These are phyloP conservation scores for Colostygia pectinataria DNA, from an alignment of 2,888 invertebrate genomes.

Conservation along the genomic window DNA sequence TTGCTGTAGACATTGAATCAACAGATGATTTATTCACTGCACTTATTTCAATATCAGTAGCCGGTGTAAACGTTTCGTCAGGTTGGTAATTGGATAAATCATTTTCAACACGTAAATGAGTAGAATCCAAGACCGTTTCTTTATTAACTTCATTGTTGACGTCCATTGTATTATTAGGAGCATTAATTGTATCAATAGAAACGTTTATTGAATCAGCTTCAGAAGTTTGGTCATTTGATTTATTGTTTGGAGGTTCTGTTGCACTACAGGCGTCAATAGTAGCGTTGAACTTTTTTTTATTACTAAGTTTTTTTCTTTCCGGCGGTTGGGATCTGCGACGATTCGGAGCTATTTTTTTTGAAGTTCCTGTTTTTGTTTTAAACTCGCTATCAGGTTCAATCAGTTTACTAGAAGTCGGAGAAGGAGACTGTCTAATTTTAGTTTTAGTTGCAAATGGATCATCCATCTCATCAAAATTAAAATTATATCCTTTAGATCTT, in stretches of 20 bases:
- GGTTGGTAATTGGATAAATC: neutral
- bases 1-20: conserved; percentile 15
- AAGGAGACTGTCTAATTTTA: conserved; percentile 61
- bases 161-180: neutral
- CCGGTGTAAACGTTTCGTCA: neutral
- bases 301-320: conserved; percentile 43
- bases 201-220: conserved; percentile 2
- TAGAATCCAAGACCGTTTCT: conserved; percentile 8
- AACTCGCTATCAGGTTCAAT: conserved; percentile 24
- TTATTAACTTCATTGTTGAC: neutral
- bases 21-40: conserved; percentile 18
- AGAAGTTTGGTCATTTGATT: neutral
- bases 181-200: neutral
- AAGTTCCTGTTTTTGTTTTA: conserved; percentile 24
- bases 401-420: conserved; percentile 39
- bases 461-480: conserved; percentile 69
- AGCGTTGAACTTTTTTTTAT: conserved; percentile 50
- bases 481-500: conserved; percentile 64
- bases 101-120: conserved; percentile 9
- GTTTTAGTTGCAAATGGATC: conserved; percentile 71
- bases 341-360: conserved; percentile 41
- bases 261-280: conserved; percentile 36
- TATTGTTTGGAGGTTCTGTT: conserved; percentile 13
- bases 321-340: conserved; percentile 55
- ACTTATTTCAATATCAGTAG: conserved; percentile 4